These are phyloP conservation scores for Oreochromis tanganicae DNA, from an alignment of 2,113 vertebrate genomes.

Conservation along the genomic window DNA sequence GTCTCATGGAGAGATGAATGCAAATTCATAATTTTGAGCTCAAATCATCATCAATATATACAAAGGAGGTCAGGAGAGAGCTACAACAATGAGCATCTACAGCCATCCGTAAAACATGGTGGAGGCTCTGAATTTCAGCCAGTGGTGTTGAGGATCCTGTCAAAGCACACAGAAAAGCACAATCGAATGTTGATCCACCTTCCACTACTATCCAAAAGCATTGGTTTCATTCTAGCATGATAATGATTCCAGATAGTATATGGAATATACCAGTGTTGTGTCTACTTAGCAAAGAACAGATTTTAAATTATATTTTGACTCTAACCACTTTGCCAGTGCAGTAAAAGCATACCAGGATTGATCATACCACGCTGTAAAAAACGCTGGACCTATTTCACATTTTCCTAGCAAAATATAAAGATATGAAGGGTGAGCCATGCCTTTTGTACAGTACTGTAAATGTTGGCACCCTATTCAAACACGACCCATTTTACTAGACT, in stretches of 20 bases:
- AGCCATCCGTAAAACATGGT: background rate
- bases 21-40: rapidly evolving
- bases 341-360: too few species aligned
- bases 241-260: rapidly evolving
- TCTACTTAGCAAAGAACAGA: background rate
- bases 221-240: rapidly evolving
- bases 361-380: background rate
- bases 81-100: background rate
- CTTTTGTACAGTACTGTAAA: background rate
- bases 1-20: background rate
- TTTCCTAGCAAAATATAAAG: background rate
- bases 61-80: background rate
- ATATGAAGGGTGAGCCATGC: background rate
- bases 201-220: rapidly evolving
- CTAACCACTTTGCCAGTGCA: too few species aligned
- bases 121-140: background rate
- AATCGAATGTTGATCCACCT: background rate
- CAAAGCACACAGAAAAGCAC: background rate
- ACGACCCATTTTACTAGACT: background rate
- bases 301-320: background rate
- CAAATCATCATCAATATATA: background rate
- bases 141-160: background rate
- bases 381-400: background rate
- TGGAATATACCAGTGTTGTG: background rate
- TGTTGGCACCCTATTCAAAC: background rate